Percentiles rank a stretch among this genome's conserved stretches.
Evolutionary conservation across 2,113 vertebrate genomes (phyloP).

Genomic region (Plecotus auritus): DNA sequence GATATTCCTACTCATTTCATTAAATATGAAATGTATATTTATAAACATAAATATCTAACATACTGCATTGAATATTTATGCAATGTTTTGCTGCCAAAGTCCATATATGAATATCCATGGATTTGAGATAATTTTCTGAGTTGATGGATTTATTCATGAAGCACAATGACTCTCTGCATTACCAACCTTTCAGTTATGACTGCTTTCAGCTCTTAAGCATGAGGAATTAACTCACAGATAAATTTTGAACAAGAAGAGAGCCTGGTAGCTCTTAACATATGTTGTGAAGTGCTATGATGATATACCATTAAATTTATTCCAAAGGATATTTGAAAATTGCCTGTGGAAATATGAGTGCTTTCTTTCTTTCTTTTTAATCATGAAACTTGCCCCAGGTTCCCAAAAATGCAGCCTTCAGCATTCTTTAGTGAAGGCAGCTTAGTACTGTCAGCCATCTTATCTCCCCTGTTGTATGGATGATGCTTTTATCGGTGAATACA

Average conservation of each 20-base stretch:
- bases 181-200: constrained; percentile 73
- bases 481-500: constrained; percentile 73
- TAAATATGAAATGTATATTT: constrained; percentile 55
- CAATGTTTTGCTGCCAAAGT: constrained; percentile 27
- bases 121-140: constrained; percentile 57
- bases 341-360: constrained; percentile 67
- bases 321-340: constrained; percentile 70
- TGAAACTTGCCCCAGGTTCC: constrained; percentile 67
- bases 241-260: constrained; percentile 75
- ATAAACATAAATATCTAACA: constrained; percentile 54
- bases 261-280: constrained; percentile 74
- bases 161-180: constrained; percentile 70
- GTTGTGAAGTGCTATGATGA: constrained; percentile 68
- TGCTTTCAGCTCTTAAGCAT: constrained; percentile 75
- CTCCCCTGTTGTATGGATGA: constrained; percentile 60
- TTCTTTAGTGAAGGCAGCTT: constrained; percentile 77
- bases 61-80: constrained; percentile 53
- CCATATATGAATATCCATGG: constrained; percentile 1
- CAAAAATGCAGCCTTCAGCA: constrained; percentile 75
- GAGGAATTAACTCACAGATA: constrained; percentile 73
- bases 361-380: constrained; percentile 78
- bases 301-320: constrained; percentile 73
- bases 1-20: constrained; percentile 29
- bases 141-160: constrained; percentile 49
- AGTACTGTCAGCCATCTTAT: constrained; percentile 76